phyloP scores from a whole-genome alignment of 2,113 vertebrate species.

The Protomyctophum bolini region DNA sequence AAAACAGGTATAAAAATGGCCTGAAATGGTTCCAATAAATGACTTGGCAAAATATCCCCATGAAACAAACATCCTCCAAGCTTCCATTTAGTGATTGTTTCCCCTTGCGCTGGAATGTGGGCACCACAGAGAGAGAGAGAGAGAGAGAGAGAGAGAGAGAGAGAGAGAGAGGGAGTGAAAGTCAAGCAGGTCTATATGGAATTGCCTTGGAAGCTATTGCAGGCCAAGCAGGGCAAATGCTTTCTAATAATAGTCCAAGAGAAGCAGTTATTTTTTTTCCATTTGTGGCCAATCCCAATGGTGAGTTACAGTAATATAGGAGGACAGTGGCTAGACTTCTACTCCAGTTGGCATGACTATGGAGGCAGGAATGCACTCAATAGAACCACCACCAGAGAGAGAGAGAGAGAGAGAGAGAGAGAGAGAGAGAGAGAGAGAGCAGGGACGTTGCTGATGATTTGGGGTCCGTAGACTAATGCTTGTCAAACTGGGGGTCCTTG shows the following conservation, averaged over 20 bases:
- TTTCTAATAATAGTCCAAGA: slow-evolving; percentile 75
- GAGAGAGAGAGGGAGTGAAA: slow-evolving; percentile 9
- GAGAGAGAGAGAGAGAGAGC: no score
- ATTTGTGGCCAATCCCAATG: slow-evolving; percentile 51
- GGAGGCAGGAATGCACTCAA: slow-evolving; percentile 14
- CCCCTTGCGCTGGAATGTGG: slow-evolving; percentile 62
- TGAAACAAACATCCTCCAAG: slow-evolving; percentile 75
- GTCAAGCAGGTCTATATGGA: slow-evolving; percentile 34
- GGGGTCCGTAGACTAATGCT: no score
- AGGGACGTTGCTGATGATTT: no score
- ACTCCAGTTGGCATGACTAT: slow-evolving; percentile 76
- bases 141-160: slow-evolving; percentile 13
- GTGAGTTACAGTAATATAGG: slow-evolving; percentile 76
- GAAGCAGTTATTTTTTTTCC: slow-evolving; percentile 64
- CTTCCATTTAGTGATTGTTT: slow-evolving; percentile 71
- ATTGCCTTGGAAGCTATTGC: slow-evolving; percentile 45
- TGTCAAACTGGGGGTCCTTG: no score
- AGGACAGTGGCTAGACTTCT: slow-evolving; percentile 75
- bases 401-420: no score
- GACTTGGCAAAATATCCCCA: slow-evolving; percentile 65
- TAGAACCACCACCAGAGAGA: background rate
- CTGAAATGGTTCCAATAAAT: slow-evolving; percentile 50
- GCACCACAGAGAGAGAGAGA: slow-evolving; percentile 19
- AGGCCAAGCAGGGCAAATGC: slow-evolving; percentile 46
- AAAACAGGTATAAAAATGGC: slow-evolving; percentile 58